phyloP scores from a whole-genome alignment of 2,888 invertebrate genomes.

The Scelioninae gen. 1 region DNA sequence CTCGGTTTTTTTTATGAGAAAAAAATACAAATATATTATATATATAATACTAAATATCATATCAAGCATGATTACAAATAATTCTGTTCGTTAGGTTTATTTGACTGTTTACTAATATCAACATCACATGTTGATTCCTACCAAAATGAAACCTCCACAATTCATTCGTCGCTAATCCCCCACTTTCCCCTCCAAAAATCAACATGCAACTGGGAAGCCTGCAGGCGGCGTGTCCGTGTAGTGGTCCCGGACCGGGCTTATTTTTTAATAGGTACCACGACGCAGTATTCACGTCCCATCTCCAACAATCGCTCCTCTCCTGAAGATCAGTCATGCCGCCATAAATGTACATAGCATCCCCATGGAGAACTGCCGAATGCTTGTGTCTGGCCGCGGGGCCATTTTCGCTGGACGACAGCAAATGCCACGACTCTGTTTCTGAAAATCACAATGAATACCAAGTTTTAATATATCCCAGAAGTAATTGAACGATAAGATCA shows the following conservation, averaged over 20 bases:
- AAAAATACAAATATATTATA: too few relatives aligned
- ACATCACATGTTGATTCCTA: constrained; percentile 81
- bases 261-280: constrained; percentile 88
- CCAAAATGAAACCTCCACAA: constrained; percentile 94
- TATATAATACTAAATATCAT: too few relatives aligned
- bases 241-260: constrained; percentile 88
- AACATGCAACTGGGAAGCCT: constrained; percentile 91
- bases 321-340: constrained; percentile 95
- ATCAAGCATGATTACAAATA: too few relatives aligned
- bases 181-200: constrained; percentile 91
- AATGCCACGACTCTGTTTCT: constrained; percentile 94
- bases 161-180: constrained; percentile 89
- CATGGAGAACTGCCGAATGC: constrained; percentile 92
- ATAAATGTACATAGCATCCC: constrained; percentile 92
- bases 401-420: constrained; percentile 85
- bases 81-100: too few relatives aligned
- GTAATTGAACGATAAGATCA: too few relatives aligned
- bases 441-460: constrained; percentile 61
- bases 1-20: too few relatives aligned
- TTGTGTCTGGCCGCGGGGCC: constrained; percentile 91
- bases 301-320: constrained; percentile 91
- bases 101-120: too few relatives aligned
- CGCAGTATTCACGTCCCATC: constrained; percentile 88
- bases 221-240: constrained; percentile 92
- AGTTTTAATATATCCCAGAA: neutral